These are phyloP conservation scores for Pogona vitticeps DNA, from an alignment of 2,113 vertebrate species.

Conservation along the genomic window DNA sequence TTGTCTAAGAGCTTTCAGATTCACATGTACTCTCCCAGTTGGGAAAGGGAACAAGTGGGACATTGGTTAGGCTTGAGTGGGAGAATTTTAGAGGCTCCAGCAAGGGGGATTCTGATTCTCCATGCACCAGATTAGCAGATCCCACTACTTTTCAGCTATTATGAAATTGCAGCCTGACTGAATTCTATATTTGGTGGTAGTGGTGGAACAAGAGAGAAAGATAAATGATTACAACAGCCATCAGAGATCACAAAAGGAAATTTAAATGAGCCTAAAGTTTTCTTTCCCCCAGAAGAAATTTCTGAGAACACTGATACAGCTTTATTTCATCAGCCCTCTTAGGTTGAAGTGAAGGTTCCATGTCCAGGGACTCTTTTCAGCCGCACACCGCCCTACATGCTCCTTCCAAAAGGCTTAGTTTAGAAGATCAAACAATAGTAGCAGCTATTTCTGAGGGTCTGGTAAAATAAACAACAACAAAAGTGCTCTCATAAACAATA, in stretches of 20 bases:
- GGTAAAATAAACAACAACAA: not conserved
- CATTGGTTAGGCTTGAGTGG: too few relatives aligned
- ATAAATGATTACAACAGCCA: not conserved
- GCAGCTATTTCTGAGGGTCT: not conserved
- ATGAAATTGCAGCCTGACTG: too few relatives aligned
- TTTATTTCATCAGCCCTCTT: not conserved
- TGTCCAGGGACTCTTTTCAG: too few relatives aligned
- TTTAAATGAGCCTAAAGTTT: not conserved
- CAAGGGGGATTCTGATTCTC: too few relatives aligned
- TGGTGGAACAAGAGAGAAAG: too few relatives aligned
- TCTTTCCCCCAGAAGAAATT: not conserved
- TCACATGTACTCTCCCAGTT: too few relatives aligned
- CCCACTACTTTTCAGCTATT: too few relatives aligned
- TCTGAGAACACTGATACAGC: not conserved
- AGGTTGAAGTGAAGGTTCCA: not conserved
- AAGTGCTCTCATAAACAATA: not conserved
- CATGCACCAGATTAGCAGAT: too few relatives aligned
- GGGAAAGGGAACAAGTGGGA: too few relatives aligned
- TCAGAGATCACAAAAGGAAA: not conserved
- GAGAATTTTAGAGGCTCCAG: too few relatives aligned
- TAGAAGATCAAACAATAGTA: not conserved
- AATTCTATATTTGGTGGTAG: too few relatives aligned
- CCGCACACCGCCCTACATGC: not conserved
- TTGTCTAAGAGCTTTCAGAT: too few relatives aligned
- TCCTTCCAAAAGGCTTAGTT: not conserved